Base-by-base conservation (phyloP, 2,888 invertebrate genomes). In the Agriopis aurantiaria region DNA sequence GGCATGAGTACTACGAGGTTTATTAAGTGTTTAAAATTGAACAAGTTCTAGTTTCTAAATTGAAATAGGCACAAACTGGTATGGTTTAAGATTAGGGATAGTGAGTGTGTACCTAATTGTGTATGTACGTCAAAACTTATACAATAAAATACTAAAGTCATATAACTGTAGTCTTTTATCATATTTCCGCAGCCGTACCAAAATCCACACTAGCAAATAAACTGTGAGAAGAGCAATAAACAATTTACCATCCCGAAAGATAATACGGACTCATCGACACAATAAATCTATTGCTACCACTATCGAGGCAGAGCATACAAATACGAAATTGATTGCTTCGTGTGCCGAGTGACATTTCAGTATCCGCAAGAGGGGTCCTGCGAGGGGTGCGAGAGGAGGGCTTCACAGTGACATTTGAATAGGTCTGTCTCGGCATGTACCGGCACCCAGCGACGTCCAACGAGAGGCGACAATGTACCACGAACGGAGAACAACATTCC, bases 261-360 rank as follows among this genome's bases (percentile, higher is more conserved):
- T 85, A 84, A 84, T 84, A 85, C 83, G 76, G 76, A 77, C 77
- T 82, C 84, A 86, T 86, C 83, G 82, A 83, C 85, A 82, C 87
- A 86, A 91, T 91, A 91, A 91, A 91, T 91, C 90, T 88, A 88
- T 88, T 88, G 81, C 83, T 85, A 88, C 85, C 86, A 86, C 87
- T 91, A 92, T 90, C 88, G 85, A 85, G 85, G 86, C 88, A 86
- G 85, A 85, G 88, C 87, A 88, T 93, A 93, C 94, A 93, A 93
- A 94, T 94, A 89, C 89, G 93, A 93, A 92, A 94, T 93, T 94
- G 94, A 94, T 94, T 93, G 91, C 93, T 89, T 90, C 91, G 92
- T 91, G 91, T 91, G 91, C 88, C 91, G 88, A 92, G 87, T 92
- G 93, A 93, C 93, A 93, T 93, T 93, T 93, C 88, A 92, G 93